Conservation (phyloP, 2,888 invertebrate species). For the Drosophila cracens region DNA sequence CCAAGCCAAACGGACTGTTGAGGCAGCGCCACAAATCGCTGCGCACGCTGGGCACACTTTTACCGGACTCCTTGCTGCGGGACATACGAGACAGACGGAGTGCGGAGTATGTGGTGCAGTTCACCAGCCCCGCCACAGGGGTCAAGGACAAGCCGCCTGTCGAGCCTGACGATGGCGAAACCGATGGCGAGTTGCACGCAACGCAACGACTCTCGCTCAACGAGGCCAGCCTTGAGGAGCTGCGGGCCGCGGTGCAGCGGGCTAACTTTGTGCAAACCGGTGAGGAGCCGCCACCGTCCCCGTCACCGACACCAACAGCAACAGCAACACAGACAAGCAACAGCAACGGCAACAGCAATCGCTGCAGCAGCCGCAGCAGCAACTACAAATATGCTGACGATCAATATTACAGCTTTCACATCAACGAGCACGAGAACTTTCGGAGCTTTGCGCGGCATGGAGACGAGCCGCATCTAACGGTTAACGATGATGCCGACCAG, state of each 20-base stretch:
- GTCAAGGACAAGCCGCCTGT: constrained; percentile 53
- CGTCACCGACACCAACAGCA: constrained; percentile 16
- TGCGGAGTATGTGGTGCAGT: constrained; percentile 66
- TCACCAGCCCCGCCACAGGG: constrained; percentile 41
- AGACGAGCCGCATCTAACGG: constrained; percentile 25
- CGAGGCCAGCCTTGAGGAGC: constrained; percentile 73
- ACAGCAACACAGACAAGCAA: constrained; percentile 1
- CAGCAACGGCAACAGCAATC: constrained; percentile 23
- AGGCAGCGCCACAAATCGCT: constrained; percentile 76
- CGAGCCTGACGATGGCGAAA: not conserved
- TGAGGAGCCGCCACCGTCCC: constrained; percentile 46
- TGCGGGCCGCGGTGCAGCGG: constrained; percentile 70
- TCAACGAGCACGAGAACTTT: constrained; percentile 88
- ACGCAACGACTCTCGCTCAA: constrained; percentile 59
- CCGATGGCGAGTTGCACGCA: constrained; percentile 7
- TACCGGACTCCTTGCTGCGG: constrained; percentile 88
- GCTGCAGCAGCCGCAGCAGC: constrained; percentile 27
- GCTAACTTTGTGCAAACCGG: constrained; percentile 76
- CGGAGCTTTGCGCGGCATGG: constrained; percentile 66
- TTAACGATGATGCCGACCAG: constrained; percentile 45
- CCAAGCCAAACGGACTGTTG: constrained; percentile 65
- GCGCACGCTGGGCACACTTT: constrained; percentile 61
- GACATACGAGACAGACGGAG: constrained; percentile 88
- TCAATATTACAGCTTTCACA: constrained; percentile 93
- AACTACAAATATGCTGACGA: constrained; percentile 89